Evolutionary conservation across 2,113 vertebrate species (phyloP).

Genomic region (Melanerpes formicivorus): DNA sequence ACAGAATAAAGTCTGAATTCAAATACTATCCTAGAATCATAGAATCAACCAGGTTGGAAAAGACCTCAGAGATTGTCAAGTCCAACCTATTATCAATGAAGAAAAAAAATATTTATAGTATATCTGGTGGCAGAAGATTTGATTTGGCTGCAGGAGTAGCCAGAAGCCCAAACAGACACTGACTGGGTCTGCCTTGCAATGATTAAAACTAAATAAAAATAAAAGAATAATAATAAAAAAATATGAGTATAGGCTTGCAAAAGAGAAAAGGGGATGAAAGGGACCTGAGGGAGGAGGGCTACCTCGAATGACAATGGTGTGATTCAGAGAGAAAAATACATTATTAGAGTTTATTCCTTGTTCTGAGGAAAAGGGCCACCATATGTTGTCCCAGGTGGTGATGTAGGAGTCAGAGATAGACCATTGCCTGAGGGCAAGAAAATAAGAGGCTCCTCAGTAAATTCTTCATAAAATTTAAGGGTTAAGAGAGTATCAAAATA

Average conservation of each 20-base stretch:
- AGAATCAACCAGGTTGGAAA: too few relatives aligned
- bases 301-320: neutral
- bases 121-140: neutral
- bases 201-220: neutral
- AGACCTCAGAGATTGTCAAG: too few relatives aligned
- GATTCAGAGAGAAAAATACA: neutral
- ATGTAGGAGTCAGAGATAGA: neutral
- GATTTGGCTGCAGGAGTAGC: neutral
- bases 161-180: neutral
- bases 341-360: neutral
- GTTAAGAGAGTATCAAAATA: neutral
- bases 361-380: conserved; percentile 1
- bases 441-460: neutral
- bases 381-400: conserved; percentile 1
- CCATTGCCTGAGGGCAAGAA: neutral
- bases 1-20: conserved; percentile 4
- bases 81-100: neutral
- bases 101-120: neutral
- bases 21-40: neutral
- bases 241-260: neutral
- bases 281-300: neutral
- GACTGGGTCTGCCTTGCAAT: neutral
- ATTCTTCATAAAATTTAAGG: conserved; percentile 3
- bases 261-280: neutral
- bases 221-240: too few relatives aligned